These are phyloP conservation scores for Sphenopsis melanotis DNA, from an alignment of 2,797 vertebrate genomes.

Conservation along the genomic window DNA sequence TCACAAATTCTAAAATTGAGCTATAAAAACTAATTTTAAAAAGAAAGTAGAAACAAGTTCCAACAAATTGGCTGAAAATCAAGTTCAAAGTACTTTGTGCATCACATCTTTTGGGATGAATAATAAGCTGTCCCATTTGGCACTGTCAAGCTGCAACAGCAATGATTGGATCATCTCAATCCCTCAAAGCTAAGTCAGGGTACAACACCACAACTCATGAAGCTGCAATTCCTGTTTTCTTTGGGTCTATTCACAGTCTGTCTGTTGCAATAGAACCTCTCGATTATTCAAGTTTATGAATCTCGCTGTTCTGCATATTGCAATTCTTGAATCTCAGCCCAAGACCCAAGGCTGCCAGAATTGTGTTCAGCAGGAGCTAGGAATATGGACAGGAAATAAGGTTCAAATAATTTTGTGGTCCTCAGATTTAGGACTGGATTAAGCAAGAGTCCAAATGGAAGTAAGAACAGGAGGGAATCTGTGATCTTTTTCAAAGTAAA, in stretches of 20 bases:
- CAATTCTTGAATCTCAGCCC: neutral
- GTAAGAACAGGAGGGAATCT: neutral
- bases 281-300: neutral
- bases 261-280: neutral
- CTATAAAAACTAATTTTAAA: neutral
- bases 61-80: neutral
- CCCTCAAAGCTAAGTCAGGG: neutral
- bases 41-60: neutral
- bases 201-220: neutral
- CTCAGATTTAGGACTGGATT: neutral
- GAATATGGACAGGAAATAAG: neutral
- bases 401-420: neutral
- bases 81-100: neutral
- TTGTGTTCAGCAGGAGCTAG: neutral
- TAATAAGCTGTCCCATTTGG: neutral
- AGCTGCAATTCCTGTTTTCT: constrained; percentile 28
- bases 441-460: neutral
- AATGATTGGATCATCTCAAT: neutral
- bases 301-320: neutral
- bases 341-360: neutral
- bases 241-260: neutral
- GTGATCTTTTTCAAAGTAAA: neutral
- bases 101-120: neutral
- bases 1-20: neutral
- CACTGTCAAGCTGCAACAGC: neutral